Evolutionary conservation across 2,113 vertebrate genomes (phyloP), one percentile per base, ranked within the genome.

Genomic region (Dissostichus mawsoni): DNA sequence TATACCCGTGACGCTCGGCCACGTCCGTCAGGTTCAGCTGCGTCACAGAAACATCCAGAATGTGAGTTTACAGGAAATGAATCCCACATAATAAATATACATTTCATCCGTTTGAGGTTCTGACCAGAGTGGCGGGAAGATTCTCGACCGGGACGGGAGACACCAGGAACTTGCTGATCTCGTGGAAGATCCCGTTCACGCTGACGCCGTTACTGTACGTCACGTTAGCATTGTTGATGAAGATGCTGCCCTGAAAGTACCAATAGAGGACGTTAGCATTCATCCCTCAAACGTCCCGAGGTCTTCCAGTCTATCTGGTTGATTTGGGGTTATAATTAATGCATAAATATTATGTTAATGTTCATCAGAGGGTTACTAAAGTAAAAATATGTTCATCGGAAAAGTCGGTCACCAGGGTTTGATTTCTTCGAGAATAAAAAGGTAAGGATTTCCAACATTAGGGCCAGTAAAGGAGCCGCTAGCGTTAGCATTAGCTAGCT

Each of bases 161-260:
- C 58, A 94, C 73, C 52, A 99, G 93, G 20, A 97, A 12, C 13
- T 83, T 93, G 88, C 97, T 92, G 68, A 99, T 96, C 85, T 96
- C 69, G 11, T 99, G 96, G 79, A 98, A 94, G 70, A 99, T 94
- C 0, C 98, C 98, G 3, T 99, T 99, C 13, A 92, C 86, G 58
- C 92, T 92, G 84, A 96, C 61, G 25, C 72, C 83, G 29, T 97
- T 93, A 0, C 94, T 95, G 86, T 89, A 76, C 25, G 96, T 85
- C 70, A 99, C 89, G 67, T 92, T 95, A 0, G 93, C 94, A 11
- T 95, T 81, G 17, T 97, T 97, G 87, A 97, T 76, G 67, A 88
- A 71, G n/a, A 97, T 63, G 0, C 71, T 74, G 17, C 88, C 95
- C 97, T 99, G 92, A 36, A 80, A 71, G 68, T 0, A 72, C 10